Conservation (phyloP, 2,888 invertebrate genomes). For the Argynnis bischoffii region DNA sequence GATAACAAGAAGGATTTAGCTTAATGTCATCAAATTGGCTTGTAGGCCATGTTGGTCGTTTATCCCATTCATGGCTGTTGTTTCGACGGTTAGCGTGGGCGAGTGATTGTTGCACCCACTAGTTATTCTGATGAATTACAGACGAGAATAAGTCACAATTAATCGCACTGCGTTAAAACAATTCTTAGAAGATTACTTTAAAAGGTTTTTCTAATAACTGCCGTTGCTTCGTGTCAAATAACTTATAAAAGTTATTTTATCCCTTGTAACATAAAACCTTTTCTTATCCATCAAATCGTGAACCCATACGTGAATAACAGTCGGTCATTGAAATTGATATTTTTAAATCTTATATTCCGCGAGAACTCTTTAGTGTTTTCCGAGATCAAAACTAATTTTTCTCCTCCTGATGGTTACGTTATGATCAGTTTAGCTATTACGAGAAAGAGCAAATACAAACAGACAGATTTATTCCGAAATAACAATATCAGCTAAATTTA, state of each 20-base stretch:
- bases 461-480: too few relatives aligned
- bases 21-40: conserved; percentile 24
- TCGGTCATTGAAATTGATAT: too few relatives aligned
- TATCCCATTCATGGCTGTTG: conserved; percentile 50
- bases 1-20: conserved; percentile 13
- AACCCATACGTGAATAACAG: too few relatives aligned
- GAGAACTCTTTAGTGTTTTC: too few relatives aligned
- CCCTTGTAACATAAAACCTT: too few relatives aligned
- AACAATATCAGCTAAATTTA: too few relatives aligned
- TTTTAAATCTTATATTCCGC: too few relatives aligned
- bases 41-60: conserved; percentile 30
- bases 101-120: conserved; percentile 72
- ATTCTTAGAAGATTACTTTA: conserved; percentile 41
- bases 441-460: too few relatives aligned
- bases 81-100: conserved; percentile 62
- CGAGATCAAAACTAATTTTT: too few relatives aligned
- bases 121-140: conserved; percentile 66
- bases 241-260: neutral
- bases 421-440: too few relatives aligned
- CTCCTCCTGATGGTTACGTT: too few relatives aligned
- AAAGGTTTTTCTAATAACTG: conserved; percentile 6
- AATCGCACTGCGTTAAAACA: conserved; percentile 54
- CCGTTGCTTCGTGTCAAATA: neutral
- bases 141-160: conserved; percentile 68
- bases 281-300: too few relatives aligned